Percentiles rank a stretch among this genome's conserved stretches.
These are phyloP conservation scores for Diarsia dahlii DNA, from an alignment of 2,888 invertebrate genomes.

Conservation along the genomic window DNA sequence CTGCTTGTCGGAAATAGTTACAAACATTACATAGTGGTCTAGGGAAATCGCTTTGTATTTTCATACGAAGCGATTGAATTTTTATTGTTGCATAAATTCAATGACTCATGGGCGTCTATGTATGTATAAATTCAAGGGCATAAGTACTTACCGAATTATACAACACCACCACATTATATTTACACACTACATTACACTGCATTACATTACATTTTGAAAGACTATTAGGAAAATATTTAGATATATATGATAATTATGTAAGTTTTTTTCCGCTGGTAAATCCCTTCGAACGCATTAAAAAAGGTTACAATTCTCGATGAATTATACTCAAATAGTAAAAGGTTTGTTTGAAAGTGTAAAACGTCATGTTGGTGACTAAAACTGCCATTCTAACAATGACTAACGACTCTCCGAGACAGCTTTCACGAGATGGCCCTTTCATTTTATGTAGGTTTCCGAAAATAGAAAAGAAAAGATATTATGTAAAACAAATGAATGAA, in stretches of 20 bases:
- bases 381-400: slow-evolving; percentile 31
- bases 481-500: slow-evolving; percentile 30
- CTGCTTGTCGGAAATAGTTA: slow-evolving; percentile 48
- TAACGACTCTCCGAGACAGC: slow-evolving; percentile 14
- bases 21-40: slow-evolving; percentile 13
- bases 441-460: slow-evolving; percentile 10
- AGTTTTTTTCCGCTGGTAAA: background rate
- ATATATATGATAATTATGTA: too few relatives aligned
- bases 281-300: background rate
- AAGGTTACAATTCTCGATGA: background rate
- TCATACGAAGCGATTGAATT: background rate
- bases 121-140: background rate
- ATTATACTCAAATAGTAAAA: background rate
- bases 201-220: background rate
- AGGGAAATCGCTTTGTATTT: slow-evolving; percentile 25
- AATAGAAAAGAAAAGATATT: slow-evolving; percentile 16
- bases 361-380: slow-evolving; percentile 11
- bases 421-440: background rate
- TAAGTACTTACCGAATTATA: background rate
- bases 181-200: too few relatives aligned
- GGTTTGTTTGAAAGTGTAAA: slow-evolving; percentile 12
- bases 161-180: background rate
- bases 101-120: background rate
- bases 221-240: background rate
- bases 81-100: background rate